Conservation (phyloP, 2,797 vertebrate species). For the Ambastaia sidthimunki region DNA sequence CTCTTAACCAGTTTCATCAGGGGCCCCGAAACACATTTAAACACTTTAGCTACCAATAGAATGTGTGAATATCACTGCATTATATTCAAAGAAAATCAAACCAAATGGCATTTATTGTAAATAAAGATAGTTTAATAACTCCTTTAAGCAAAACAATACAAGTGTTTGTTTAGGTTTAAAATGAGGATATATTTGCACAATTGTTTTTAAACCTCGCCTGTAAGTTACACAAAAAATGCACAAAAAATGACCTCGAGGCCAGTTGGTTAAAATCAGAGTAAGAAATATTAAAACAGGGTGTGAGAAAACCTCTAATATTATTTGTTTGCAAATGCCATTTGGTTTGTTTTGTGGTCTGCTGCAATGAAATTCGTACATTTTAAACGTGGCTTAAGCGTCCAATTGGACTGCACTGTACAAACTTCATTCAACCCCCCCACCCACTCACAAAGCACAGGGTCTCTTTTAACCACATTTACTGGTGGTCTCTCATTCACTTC, state of each 20-base stretch:
- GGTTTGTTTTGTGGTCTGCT: not conserved
- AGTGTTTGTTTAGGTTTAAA: not conserved
- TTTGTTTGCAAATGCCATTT: not conserved
- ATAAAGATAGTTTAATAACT: not conserved
- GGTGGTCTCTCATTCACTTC: constrained; percentile 70
- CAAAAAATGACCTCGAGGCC: not conserved
- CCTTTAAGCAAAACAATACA: not conserved
- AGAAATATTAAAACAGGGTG: too few relatives aligned
- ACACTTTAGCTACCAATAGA: not conserved
- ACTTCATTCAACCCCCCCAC: constrained; percentile 5
- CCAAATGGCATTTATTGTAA: not conserved
- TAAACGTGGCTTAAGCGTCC: not conserved
- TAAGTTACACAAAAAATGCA: not conserved
- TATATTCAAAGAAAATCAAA: not conserved
- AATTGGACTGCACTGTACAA: not conserved
- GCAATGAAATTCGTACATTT: not conserved
- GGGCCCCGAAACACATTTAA: not conserved
- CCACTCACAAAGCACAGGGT: constrained; percentile 42
- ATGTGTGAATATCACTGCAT: not conserved
- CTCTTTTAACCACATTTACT: constrained; percentile 59
- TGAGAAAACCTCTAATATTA: too few relatives aligned
- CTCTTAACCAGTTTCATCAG: constrained; percentile 13
- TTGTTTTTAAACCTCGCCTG: not conserved
- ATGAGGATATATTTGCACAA: too few relatives aligned
- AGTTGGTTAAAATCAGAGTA: not conserved